A percentile compares a stretch with the other conserved stretches of the same genome.
Conservation (phyloP, 2,113 vertebrate species). For the Stomatorhinus ivindoensis region DNA sequence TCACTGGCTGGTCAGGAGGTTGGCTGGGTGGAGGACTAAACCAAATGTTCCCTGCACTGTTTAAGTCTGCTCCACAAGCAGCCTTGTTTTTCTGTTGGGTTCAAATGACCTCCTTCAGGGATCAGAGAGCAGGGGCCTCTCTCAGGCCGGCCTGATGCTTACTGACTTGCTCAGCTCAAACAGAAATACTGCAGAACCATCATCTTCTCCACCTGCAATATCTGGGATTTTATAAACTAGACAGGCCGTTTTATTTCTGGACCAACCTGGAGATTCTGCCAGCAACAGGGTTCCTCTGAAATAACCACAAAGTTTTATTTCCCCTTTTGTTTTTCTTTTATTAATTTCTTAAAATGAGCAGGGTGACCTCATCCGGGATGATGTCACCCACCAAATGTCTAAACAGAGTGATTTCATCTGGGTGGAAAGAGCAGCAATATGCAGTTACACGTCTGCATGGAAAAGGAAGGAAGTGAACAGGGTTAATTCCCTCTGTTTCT, state of each 20-base stretch:
- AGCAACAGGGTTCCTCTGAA: not conserved
- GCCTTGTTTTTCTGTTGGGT: not conserved
- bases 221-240: not conserved
- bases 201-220: not conserved
- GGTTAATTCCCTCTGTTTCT: not conserved
- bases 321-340: not conserved
- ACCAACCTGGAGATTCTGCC: not conserved
- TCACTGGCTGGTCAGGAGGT: not conserved
- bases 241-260: not conserved
- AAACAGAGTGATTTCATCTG: slow-evolving; percentile 64
- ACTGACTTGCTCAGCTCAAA: not conserved
- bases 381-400: slow-evolving; percentile 60
- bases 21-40: not conserved
- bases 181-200: not conserved
- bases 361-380: slow-evolving; percentile 71
- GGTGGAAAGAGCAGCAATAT: slow-evolving; percentile 32
- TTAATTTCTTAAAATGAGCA: slow-evolving; percentile 31
- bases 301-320: slow-evolving; percentile 4
- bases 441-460: not conserved
- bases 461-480: not conserved
- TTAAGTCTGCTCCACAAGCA: not conserved
- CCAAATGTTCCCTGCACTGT: not conserved
- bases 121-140: not conserved
- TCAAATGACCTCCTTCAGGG: slow-evolving; percentile 3
- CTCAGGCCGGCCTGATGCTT: not conserved